phyloP scores from a whole-genome alignment of 2,113 vertebrate species.

The Chlorodrepanis virens region DNA sequence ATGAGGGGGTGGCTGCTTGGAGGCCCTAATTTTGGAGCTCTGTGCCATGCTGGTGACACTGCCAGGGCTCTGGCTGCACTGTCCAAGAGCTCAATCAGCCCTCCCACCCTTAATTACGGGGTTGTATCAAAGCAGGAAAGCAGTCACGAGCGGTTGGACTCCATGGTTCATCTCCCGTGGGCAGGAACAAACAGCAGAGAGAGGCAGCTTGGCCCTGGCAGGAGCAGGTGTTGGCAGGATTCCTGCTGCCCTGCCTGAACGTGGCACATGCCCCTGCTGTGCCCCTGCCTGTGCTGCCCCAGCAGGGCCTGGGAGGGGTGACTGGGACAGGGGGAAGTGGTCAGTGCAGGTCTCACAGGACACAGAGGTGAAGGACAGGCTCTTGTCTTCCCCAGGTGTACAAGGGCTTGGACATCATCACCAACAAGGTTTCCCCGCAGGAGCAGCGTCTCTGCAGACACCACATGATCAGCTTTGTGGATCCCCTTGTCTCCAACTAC shows the following conservation, averaged over 20 bases:
- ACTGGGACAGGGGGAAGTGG: background rate
- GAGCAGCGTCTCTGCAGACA: conserved; percentile 86
- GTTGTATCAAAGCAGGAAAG: background rate
- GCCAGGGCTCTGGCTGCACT: background rate
- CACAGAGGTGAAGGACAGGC: background rate
- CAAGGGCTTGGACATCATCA: conserved; percentile 93
- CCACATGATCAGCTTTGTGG: conserved; percentile 97
- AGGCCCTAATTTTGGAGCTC: background rate
- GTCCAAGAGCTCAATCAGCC: background rate
- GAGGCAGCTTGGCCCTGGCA: background rate
- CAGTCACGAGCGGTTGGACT: background rate
- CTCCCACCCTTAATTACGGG: background rate
- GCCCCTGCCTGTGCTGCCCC: background rate
- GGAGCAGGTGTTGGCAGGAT: background rate
- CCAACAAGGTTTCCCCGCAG: conserved; percentile 88
- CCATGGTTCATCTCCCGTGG: background rate
- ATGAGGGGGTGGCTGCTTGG: background rate
- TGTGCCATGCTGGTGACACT: background rate
- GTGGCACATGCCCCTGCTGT: background rate
- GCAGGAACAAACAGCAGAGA: background rate
- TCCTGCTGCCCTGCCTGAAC: background rate
- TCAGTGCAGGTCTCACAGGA: fast-evolving
- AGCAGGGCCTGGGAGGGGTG: background rate
- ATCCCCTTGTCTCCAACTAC: conserved; percentile 88
- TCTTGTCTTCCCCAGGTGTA: conserved; percentile 81